A percentile compares a stretch with the other conserved stretches of the same genome.
These are phyloP conservation scores for Chrysomallon squamiferum DNA, from an alignment of 1,140 invertebrate species.

Conservation along the genomic window DNA sequence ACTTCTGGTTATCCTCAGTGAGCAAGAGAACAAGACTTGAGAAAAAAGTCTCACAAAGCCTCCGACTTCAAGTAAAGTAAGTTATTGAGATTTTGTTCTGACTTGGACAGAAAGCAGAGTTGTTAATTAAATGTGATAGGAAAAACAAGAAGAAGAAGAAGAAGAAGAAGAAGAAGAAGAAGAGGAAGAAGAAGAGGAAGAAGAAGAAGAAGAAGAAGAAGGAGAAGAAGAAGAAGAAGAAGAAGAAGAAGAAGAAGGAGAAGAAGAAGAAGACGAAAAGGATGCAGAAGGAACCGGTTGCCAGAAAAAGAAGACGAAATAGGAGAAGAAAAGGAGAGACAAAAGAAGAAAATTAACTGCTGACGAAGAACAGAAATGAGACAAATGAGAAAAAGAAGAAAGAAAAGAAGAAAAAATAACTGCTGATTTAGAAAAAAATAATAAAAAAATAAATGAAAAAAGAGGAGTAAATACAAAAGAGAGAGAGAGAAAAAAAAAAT, in stretches of 20 bases:
- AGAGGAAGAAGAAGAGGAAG: background rate
- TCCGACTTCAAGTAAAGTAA: background rate
- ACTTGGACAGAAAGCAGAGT: background rate
- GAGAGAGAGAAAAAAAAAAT: too few relatives aligned
- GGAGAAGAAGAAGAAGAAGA: background rate
- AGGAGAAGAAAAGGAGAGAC: too few relatives aligned
- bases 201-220: background rate
- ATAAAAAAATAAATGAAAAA: too few relatives aligned
- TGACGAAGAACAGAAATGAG: background rate
- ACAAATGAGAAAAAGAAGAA: too few relatives aligned
- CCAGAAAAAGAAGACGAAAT: background rate
- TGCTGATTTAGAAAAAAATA: too few relatives aligned
- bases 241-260: constrained; percentile 8
- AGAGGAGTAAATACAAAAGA: too few relatives aligned
- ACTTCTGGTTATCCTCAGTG: background rate
- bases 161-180: background rate
- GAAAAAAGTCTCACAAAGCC: background rate
- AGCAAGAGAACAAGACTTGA: background rate
- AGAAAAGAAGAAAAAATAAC: too few relatives aligned
- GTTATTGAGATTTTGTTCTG: background rate
- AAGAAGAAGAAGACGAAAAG: too few relatives aligned
- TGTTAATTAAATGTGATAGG: background rate
- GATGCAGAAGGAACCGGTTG: background rate
- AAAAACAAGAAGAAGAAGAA: too few relatives aligned
- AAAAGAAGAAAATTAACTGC: too few relatives aligned